Base-by-base conservation (phyloP, 2,797 vertebrate genomes). In the Tragelaphus eurycerus region DNA sequence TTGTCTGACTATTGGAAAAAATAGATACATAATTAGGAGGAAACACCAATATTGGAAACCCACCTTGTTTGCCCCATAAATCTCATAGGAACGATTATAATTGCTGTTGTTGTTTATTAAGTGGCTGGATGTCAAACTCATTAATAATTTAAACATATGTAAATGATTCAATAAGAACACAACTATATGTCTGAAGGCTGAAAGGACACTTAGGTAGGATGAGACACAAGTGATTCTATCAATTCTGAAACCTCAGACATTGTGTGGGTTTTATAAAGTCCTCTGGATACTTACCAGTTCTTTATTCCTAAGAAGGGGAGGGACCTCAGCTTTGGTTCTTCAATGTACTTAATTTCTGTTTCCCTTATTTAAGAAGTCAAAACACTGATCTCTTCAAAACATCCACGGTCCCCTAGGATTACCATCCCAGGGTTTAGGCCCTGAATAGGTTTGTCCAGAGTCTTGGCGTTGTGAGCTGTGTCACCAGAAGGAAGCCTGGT, bases 311-410 rank as follows among this genome's bases (percentile, higher is more conserved):
- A 54, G 38, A 54, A 86, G 34, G 62, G 25, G 55, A 87, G 54
- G 27, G 34, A 64, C 7, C 21, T 79, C 54, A 4, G 1, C 60
- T 82, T 86, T 59, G n/a, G 55, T 90, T 93, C 48, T 96, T 95
- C 76, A 59, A 38, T 86, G 86, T 64, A 96, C 96, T 96, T 92
- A 89, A 96, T 96, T 98, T 97, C 97, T 97, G 97, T 98, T 98
- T 98, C 90, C 90, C 64, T 98, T 96, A 89, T 98, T 98, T 93
- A 97, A 94, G 96, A 97, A 97, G 96, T 95, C 97, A 97, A 98
- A 92, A 79, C 82, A 96, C 78, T 96, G 95, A 97, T 95, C 93
- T 96, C 38, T 95, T 82, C 97, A 96, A 98, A 98, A 94, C 94
- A 89, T 90, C 59, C 95, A 94, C 96, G 38, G 50, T 94, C 92